Evolutionary conservation across 2,888 invertebrate species (phyloP).

Genomic region (Nephrotoma appendiculata): DNA sequence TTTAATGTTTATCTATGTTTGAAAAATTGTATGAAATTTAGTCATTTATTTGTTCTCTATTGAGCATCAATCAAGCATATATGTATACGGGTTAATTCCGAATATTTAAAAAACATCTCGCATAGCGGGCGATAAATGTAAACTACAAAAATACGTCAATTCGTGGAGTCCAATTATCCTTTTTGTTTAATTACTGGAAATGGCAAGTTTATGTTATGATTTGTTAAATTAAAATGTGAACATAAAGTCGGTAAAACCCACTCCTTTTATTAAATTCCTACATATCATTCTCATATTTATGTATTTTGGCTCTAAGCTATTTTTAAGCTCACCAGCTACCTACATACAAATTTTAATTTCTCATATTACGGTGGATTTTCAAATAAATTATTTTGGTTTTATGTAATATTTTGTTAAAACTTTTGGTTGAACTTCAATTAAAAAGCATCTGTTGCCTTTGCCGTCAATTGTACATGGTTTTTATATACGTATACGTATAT

Average conservation of each 20-base stretch:
- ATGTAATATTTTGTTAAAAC: neutral
- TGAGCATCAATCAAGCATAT: no score
- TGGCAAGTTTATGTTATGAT: no score
- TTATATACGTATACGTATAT: neutral
- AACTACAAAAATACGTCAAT: no score
- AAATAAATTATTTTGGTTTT: neutral
- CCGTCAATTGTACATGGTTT: neutral
- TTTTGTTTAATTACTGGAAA: no score
- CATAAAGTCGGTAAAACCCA: neutral
- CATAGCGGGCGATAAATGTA: no score
- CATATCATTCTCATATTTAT: neutral
- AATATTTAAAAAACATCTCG: no score
- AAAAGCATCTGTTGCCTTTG: neutral
- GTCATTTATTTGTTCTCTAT: no score
- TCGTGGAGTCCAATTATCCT: no score
- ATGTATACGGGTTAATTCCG: no score
- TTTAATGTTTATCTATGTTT: no score
- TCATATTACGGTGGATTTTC: neutral
- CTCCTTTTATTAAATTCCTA: neutral
- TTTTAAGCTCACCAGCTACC: neutral
- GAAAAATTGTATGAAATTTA: no score
- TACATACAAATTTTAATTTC: neutral
- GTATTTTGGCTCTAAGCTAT: neutral
- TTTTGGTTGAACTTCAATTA: neutral
- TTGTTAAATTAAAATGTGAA: neutral